These are phyloP conservation scores for Cantharis rufa DNA, from an alignment of 2,888 invertebrate species.

Conservation along the genomic window DNA sequence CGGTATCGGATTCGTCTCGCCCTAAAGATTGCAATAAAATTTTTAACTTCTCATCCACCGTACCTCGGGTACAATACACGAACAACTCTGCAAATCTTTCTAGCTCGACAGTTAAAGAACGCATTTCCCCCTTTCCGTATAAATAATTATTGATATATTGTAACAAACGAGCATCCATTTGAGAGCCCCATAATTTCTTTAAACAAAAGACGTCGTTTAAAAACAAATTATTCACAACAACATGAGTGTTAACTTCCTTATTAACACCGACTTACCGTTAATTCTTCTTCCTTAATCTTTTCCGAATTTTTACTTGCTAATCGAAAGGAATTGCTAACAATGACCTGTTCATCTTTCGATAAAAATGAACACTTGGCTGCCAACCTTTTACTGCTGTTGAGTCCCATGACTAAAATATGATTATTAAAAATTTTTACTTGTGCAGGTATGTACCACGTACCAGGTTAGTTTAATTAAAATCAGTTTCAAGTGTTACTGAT, in stretches of 20 bases:
- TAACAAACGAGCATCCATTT: slow-evolving; percentile 68
- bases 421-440: not conserved
- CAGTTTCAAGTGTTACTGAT: not conserved
- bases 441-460: not conserved
- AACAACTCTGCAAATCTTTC: slow-evolving; percentile 71
- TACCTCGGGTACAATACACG: slow-evolving; percentile 71
- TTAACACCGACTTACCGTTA: slow-evolving; percentile 59
- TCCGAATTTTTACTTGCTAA: slow-evolving; percentile 68
- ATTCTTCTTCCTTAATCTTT: slow-evolving; percentile 67
- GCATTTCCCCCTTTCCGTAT: slow-evolving; percentile 62
- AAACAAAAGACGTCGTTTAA: not conserved
- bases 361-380: slow-evolving; percentile 68
- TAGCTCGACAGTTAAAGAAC: slow-evolving; percentile 61
- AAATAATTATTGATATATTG: slow-evolving; percentile 71
- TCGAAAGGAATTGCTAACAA: slow-evolving; percentile 65
- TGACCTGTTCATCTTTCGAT: slow-evolving; percentile 66
- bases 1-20: slow-evolving; percentile 58
- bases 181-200: slow-evolving; percentile 72
- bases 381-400: slow-evolving; percentile 66
- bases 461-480: not conserved
- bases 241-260: not conserved
- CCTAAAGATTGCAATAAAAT: slow-evolving; percentile 64
- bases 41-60: slow-evolving; percentile 65
- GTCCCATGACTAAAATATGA: slow-evolving; percentile 45
- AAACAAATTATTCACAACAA: not conserved